phyloP scores from a whole-genome alignment of 2,797 vertebrate species.

The Chaetophractus vellerosus region DNA sequence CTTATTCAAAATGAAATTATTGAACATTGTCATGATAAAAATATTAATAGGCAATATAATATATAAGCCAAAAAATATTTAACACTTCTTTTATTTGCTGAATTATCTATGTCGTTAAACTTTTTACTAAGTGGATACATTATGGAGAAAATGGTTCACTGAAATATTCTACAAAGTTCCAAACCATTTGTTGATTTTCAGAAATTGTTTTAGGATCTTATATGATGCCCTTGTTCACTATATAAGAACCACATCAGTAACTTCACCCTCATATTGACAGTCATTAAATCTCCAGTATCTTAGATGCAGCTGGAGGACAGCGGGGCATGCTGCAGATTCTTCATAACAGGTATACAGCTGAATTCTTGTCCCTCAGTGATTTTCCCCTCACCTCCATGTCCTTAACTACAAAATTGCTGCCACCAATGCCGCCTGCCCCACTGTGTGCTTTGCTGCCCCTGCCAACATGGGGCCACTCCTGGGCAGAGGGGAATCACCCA shows the following conservation, averaged over 20 bases:
- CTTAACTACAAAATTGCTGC: background rate
- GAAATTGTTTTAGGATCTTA: background rate
- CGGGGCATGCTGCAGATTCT: background rate
- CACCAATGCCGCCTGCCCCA: background rate
- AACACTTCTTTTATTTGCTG: constrained; percentile 48
- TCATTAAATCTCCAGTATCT: background rate
- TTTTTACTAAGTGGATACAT: background rate
- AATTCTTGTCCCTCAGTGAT: background rate
- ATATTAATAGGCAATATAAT: background rate
- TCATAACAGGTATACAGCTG: background rate
- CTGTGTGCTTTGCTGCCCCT: background rate
- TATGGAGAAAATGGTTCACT: background rate
- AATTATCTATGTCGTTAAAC: constrained; percentile 36
- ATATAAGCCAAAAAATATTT: constrained; percentile 16
- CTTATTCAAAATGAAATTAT: constrained; percentile 52
- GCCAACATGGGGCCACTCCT: background rate
- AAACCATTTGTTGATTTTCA: constrained; percentile 19
- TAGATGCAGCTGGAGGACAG: background rate
- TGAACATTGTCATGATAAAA: constrained; percentile 30
- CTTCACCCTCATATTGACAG: background rate
- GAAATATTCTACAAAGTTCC: constrained; percentile 38
- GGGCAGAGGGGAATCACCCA: background rate
- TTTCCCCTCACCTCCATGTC: background rate
- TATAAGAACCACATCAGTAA: background rate
- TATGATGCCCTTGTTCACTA: background rate